A percentile compares a stretch with the other conserved stretches of the same genome.
Conservation (phyloP, 2,797 vertebrate species). For the Chaetophractus vellerosus region DNA sequence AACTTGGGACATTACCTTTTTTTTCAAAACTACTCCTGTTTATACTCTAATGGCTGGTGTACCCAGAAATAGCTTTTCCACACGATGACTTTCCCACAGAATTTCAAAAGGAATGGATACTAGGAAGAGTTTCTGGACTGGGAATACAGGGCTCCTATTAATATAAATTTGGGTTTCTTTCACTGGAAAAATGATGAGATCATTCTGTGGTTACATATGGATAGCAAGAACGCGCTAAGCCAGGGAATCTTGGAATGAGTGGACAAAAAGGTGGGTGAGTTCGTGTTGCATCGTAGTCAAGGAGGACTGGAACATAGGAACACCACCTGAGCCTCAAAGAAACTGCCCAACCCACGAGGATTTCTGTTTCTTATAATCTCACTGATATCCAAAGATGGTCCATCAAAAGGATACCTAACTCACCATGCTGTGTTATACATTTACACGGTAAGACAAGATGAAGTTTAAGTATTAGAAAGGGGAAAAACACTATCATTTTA, state of each 20-base stretch:
- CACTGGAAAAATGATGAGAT: conserved; percentile 59
- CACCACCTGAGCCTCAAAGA: conserved; percentile 2
- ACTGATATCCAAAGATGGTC: background rate
- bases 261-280: background rate
- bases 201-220: conserved; percentile 59
- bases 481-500: background rate
- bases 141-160: conserved; percentile 63
- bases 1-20: conserved; percentile 51
- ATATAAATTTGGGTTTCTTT: conserved; percentile 49
- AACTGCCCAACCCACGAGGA: background rate
- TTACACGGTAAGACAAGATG: background rate
- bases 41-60: background rate
- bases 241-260: background rate
- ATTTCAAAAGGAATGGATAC: conserved; percentile 21
- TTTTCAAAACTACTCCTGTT: conserved; percentile 43
- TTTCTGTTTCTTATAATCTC: background rate
- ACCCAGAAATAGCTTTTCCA: conserved; percentile 56
- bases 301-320: background rate
- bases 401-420: background rate
- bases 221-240: conserved; percentile 24
- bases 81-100: conserved; percentile 17
- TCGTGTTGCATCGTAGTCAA: background rate
- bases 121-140: conserved; percentile 13
- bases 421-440: background rate
- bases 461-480: background rate